Evolutionary conservation across 2,888 invertebrate genomes (phyloP), one percentile per base, ranked within the genome.

Genomic region (Terebella lapidaria): DNA sequence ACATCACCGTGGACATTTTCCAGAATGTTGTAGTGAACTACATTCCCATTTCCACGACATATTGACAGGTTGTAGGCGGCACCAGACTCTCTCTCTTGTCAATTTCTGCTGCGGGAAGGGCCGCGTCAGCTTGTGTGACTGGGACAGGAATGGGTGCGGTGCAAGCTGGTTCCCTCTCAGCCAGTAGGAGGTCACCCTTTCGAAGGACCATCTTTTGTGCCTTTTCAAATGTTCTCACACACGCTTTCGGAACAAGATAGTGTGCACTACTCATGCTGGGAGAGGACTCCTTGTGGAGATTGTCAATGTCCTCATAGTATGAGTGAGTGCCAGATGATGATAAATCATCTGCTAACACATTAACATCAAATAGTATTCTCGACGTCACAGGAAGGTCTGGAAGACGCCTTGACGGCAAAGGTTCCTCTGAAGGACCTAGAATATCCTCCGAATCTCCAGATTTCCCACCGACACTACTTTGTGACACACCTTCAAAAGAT

Each of bases 281-380:
- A 2, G 56, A 20, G 10, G 28, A 24, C 24, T 42, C 27, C n/a
- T 42, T 27, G 27, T 67, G 54, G 4, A 63, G 29, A 20, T 56
- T 57, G 20, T 67, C 69, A 35, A 69, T 69, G 53, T 69, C 68
- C 57, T 69, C 69, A 47, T 69, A 69, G 45, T 67, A 69, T 3
- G 69, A 69, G 27, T 63, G 54, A 20, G 64, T 64, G 10, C 57
- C 55, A 10, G 59, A 52, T 2, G 61, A 63, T 2, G 60, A 53
- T 22, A n/a, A n/a, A n/a, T 62, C 59, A 1, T 24, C 45, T 20
- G 55, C 25, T n/a, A 29, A 35, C n/a, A 61, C 56, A 18, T 61
- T 47, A n/a, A 61, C 58, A 22, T 61, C 61, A 15, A 54, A 45
- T 49, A 54, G 24, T 5, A 20, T 18, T 15, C 54, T 5, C 5